phyloP scores from a whole-genome alignment of 2,797 vertebrate species.

The Sorex maritimensis region DNA sequence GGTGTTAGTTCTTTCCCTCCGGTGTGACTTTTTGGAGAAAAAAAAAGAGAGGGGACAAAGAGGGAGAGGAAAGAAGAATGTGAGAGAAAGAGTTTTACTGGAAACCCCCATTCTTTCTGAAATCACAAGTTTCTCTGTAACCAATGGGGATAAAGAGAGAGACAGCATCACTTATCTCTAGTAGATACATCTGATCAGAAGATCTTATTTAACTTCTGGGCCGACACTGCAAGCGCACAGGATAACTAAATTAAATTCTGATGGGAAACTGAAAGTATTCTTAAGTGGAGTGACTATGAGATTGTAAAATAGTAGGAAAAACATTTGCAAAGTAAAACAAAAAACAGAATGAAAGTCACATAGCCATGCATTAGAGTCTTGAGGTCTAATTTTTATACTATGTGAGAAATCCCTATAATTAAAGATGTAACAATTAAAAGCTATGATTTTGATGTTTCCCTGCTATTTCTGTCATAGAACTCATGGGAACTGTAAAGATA shows the following conservation, averaged over 20 bases:
- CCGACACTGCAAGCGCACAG: no score
- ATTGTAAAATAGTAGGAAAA: no score
- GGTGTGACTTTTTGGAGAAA: background rate
- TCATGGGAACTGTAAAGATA: background rate
- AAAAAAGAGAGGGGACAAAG: background rate
- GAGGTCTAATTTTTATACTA: no score
- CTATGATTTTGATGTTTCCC: rapidly evolving
- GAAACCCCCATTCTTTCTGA: constrained; percentile 38
- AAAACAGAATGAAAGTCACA: background rate
- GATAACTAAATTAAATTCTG: no score
- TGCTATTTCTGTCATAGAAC: background rate
- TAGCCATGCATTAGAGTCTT: background rate
- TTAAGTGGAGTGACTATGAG: no score
- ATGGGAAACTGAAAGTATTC: no score
- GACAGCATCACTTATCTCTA: background rate
- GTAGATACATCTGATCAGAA: no score
- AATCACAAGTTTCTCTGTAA: background rate
- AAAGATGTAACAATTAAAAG: background rate
- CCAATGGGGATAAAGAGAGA: constrained; percentile 24
- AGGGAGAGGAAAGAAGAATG: background rate
- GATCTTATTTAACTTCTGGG: no score
- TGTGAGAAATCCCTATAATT: background rate
- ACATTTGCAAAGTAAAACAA: background rate
- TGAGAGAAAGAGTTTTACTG: background rate
- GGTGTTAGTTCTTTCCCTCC: background rate